Conservation (phyloP, 1,140 invertebrate species). For the Drosophila nebulosa region DNA sequence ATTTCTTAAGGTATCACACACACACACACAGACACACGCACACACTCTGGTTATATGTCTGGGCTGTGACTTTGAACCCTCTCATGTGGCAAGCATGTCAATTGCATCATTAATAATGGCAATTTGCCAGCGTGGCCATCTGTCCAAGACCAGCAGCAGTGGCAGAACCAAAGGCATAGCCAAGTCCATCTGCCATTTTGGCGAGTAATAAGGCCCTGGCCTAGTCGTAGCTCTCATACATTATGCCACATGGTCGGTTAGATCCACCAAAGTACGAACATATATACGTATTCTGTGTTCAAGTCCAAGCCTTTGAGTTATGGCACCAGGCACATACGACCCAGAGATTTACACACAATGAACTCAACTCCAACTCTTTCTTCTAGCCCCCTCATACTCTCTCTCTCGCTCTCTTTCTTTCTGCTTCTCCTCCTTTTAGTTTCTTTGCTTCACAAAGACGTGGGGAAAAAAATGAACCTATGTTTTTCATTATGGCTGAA, state of each 20-base stretch:
- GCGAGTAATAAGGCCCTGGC: constrained; percentile 1
- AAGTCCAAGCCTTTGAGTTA: constrained; percentile 48
- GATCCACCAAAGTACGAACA: constrained; percentile 23
- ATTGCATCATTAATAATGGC: constrained; percentile 73
- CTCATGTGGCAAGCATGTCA: constrained; percentile 45
- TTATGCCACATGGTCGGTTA: constrained; percentile 29
- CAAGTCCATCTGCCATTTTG: constrained; percentile 8
- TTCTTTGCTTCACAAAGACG: neutral
- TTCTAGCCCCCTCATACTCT: neutral
- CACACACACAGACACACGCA: neutral
- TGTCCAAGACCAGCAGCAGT: neutral
- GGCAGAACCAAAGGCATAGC: neutral
- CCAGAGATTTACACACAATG: constrained; percentile 53
- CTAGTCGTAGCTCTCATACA: constrained; percentile 30
- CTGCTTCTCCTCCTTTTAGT: too few species aligned
- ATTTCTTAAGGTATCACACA: neutral
- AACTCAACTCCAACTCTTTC: constrained; percentile 17
- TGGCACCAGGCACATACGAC: constrained; percentile 38
- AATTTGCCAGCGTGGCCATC: constrained; percentile 32
- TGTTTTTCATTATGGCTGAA: constrained; percentile 9
- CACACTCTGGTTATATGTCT: constrained; percentile 21
- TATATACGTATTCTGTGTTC: neutral
- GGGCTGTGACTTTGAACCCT: constrained; percentile 10
- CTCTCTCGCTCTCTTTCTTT: neutral
- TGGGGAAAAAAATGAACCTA: constrained; percentile 8